Percentiles rank a stretch among this genome's conserved stretches.
Conservation (phyloP, 2,888 invertebrate genomes). For the Neria commutata region DNA sequence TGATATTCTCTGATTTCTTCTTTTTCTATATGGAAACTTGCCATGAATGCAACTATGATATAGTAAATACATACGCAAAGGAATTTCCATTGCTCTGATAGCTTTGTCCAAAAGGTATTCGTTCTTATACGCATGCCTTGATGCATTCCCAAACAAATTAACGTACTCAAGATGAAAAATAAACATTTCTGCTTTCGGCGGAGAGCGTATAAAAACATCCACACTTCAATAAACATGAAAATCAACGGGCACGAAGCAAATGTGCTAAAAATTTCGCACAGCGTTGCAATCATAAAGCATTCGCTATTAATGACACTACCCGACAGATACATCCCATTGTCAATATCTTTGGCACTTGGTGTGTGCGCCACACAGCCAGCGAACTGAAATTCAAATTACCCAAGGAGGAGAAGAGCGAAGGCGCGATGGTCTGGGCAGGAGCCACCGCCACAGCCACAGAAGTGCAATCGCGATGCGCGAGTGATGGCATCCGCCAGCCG, state of each 20-base stretch:
- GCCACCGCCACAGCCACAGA: constrained; percentile 8
- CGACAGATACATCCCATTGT: constrained; percentile 49
- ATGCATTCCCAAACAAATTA: too few species aligned
- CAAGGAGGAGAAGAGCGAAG: constrained; percentile 29
- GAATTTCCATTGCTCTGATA: too few species aligned
- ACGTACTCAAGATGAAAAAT: too few species aligned
- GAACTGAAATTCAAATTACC: constrained; percentile 52
- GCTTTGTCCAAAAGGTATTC: too few species aligned
- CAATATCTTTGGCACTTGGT: constrained; percentile 52
- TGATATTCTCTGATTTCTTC: too few species aligned
- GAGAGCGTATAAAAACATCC: constrained; percentile 53
- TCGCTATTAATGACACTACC: constrained; percentile 55
- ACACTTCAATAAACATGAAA: constrained; percentile 55
- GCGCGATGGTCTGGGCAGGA: constrained; percentile 8
- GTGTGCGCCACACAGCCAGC: constrained; percentile 23
- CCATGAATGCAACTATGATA: too few species aligned
- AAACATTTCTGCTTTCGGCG: constrained; percentile 9
- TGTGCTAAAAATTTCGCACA: constrained; percentile 51
- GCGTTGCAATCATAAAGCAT: constrained; percentile 56
- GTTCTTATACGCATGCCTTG: too few species aligned
- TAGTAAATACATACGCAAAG: too few species aligned
- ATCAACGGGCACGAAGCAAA: constrained; percentile 44
- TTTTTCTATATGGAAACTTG: too few species aligned
- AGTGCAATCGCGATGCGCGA: constrained; percentile 42
- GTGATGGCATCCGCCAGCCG: constrained; percentile 54